phyloP scores from a whole-genome alignment of 2,888 invertebrate genomes.

The Agonum fuliginosum region DNA sequence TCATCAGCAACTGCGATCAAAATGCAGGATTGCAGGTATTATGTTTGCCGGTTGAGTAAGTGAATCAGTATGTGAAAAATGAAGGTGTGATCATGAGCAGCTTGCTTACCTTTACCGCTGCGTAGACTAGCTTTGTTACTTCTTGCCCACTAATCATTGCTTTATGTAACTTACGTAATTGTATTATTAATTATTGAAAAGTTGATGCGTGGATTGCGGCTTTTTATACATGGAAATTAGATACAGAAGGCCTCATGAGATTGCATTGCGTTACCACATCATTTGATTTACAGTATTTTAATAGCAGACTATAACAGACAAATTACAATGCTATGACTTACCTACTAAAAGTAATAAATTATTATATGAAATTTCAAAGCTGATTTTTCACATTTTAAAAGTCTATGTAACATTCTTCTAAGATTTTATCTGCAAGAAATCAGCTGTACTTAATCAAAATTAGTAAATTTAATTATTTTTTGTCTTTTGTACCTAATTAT shows the following conservation, averaged over 20 bases:
- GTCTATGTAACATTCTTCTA: too few species aligned
- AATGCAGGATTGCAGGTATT: constrained; percentile 17
- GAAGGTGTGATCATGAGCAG: constrained; percentile 34
- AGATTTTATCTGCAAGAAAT: too few species aligned
- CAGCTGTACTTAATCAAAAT: too few species aligned
- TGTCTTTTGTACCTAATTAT: too few species aligned
- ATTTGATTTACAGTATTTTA: too few species aligned
- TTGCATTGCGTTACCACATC: too few species aligned
- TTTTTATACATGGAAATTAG: not conserved
- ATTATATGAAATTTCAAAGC: too few species aligned
- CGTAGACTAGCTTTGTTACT: not conserved
- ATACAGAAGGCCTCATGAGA: not conserved
- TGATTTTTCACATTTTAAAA: too few species aligned
- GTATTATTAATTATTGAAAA: constrained; percentile 9
- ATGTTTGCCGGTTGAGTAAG: constrained; percentile 12
- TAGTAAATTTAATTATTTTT: too few species aligned
- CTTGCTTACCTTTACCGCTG: constrained; percentile 24
- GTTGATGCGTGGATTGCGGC: not conserved
- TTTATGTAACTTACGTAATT: constrained; percentile 32
- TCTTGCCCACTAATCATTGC: constrained; percentile 11
- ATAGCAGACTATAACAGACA: too few species aligned
- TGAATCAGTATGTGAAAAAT: constrained; percentile 41
- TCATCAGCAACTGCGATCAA: not conserved
- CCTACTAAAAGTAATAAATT: too few species aligned
- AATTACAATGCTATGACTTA: too few species aligned